phyloP scores from a whole-genome alignment of 2,888 invertebrate genomes.

The Drosophila neotestacea region DNA sequence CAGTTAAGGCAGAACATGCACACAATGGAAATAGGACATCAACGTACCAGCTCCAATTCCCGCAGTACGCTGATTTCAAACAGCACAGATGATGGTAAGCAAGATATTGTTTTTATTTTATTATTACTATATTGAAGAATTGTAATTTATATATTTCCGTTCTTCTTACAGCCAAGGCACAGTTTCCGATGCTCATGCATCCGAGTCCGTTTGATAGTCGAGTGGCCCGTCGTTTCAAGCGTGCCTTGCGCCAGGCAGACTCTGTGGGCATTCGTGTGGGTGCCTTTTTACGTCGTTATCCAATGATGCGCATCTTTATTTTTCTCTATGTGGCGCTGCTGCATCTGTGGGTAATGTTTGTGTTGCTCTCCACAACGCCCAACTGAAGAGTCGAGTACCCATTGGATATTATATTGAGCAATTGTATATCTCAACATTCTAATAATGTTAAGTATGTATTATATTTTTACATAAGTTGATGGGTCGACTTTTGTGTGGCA shows the following conservation, averaged over 20 bases:
- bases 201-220: conserved; percentile 92
- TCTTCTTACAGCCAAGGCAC: conserved; percentile 87
- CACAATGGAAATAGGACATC: conserved; percentile 60
- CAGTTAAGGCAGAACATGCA: conserved; percentile 88
- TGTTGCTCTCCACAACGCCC: conserved; percentile 89
- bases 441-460: conserved; percentile 47
- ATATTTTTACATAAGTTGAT: conserved; percentile 52
- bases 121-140: not conserved
- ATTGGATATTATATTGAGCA: conserved; percentile 41
- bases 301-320: conserved; percentile 92
- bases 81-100: conserved; percentile 89
- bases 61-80: conserved; percentile 86
- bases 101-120: not conserved
- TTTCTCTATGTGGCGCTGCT: conserved; percentile 94
- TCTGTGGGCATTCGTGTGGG: conserved; percentile 92
- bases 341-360: conserved; percentile 93
- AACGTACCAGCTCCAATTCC: conserved; percentile 30
- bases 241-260: conserved; percentile 91
- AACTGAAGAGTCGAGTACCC: conserved; percentile 52
- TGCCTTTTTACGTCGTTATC: conserved; percentile 92
- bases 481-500: conserved; percentile 28
- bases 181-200: conserved; percentile 90
- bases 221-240: conserved; percentile 90
- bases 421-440: conserved; percentile 54
- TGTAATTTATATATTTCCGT: not conserved